Evolutionary conservation across 1,140 invertebrate species (phyloP).

Genomic region (Magallana angulata): DNA sequence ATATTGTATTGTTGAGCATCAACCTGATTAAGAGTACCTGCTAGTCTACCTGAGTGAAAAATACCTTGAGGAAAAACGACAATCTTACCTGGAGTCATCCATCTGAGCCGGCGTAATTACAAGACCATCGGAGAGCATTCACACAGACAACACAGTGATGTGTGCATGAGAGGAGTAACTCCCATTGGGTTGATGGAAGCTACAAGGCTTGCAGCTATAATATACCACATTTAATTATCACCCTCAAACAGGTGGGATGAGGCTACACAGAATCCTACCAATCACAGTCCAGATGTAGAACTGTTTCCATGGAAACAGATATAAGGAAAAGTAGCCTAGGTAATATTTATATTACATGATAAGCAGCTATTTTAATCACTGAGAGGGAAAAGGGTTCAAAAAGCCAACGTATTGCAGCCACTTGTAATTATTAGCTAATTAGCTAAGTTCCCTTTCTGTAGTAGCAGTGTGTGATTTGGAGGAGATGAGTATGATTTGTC

Average conservation of each 20-base stretch:
- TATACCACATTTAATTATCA: constrained; percentile 38
- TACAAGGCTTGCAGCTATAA: constrained; percentile 23
- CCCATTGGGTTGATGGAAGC: constrained; percentile 26
- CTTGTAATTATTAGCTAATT: constrained; percentile 26
- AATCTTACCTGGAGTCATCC: constrained; percentile 1
- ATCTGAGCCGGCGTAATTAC: constrained; percentile 2
- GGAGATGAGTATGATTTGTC: neutral
- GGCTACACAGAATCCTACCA: neutral
- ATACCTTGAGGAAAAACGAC: neutral
- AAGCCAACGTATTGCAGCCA: constrained; percentile 15
- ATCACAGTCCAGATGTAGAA: neutral
- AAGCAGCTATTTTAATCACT: constrained; percentile 23
- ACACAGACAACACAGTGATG: constrained; percentile 3
- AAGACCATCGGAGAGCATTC: neutral
- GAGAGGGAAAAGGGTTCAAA: constrained; percentile 1
- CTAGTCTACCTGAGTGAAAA: too few species aligned
- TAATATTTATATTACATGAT: constrained; percentile 37
- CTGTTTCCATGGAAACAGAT: constrained; percentile 8
- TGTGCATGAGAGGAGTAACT: neutral
- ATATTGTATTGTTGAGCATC: too few species aligned
- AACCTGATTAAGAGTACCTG: too few species aligned
- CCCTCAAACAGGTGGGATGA: constrained; percentile 33
- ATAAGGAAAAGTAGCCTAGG: constrained; percentile 29
- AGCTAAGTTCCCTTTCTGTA: constrained; percentile 13
- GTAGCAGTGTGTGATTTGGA: neutral